These are phyloP conservation scores for Trochalopteron elliotii DNA, from an alignment of 2,113 vertebrate species.

Conservation along the genomic window DNA sequence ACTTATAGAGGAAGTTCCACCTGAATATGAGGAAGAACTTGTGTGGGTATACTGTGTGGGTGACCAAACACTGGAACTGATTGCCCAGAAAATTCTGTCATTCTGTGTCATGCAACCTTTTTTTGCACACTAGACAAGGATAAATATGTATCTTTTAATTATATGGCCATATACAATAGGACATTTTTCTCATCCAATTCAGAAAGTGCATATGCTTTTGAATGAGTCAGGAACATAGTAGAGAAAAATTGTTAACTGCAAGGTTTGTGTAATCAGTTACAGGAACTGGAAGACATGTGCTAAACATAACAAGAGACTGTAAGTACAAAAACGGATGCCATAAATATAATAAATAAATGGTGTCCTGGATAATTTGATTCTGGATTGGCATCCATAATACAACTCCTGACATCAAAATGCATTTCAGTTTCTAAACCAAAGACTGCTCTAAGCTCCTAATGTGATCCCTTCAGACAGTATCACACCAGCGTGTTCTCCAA, in stretches of 20 bases:
- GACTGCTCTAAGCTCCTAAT: background rate
- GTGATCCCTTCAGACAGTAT: background rate
- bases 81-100: background rate
- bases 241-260: background rate
- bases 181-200: background rate
- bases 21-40: background rate
- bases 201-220: background rate
- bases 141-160: background rate
- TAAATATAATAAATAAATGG: background rate
- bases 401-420: background rate
- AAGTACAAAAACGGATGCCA: background rate
- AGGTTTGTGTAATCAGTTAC: background rate
- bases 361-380: background rate
- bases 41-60: background rate
- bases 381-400: background rate
- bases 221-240: fast-evolving
- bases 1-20: background rate
- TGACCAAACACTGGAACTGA: background rate
- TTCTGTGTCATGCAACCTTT: background rate
- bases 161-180: background rate
- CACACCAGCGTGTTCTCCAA: background rate
- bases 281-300: background rate
- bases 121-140: background rate
- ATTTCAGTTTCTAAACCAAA: background rate
- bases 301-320: background rate